Evolutionary conservation across 2,888 invertebrate species (phyloP).

Genomic region (Apamea sordens): DNA sequence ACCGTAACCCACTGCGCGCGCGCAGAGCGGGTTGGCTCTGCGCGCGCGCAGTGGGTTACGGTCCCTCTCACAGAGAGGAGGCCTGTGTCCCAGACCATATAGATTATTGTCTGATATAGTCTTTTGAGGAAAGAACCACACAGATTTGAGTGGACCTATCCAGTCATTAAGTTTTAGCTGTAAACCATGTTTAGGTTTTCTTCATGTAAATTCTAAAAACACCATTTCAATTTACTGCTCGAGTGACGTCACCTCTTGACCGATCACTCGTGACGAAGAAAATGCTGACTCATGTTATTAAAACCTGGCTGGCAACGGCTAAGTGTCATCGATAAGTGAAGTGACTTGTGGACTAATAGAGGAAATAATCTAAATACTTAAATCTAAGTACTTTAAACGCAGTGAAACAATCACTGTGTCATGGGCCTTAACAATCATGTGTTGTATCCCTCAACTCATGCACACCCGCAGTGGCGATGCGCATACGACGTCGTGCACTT

Average conservation of each 20-base stretch:
- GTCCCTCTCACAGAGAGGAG: neutral
- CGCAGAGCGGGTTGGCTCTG: neutral
- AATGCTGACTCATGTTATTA: slow-evolving; percentile 30
- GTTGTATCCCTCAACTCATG: too few relatives aligned
- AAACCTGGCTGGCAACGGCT: neutral
- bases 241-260: slow-evolving; percentile 37
- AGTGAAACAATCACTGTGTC: too few relatives aligned
- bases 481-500: too few relatives aligned
- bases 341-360: neutral
- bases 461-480: too few relatives aligned
- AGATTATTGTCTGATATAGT: neutral
- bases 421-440: too few relatives aligned
- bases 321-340: neutral
- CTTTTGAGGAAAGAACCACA: neutral
- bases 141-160: neutral
- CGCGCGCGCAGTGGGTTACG: neutral
- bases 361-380: too few relatives aligned
- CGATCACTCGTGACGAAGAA: slow-evolving; percentile 15
- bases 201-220: slow-evolving; percentile 8
- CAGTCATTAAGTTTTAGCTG: neutral
- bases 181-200: neutral
- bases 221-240: neutral
- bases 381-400: too few relatives aligned
- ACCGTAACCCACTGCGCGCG: neutral
- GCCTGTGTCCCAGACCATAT: neutral